Evolutionary conservation across 2,888 invertebrate species (phyloP).

Genomic region (Keiferia lycopersicella): DNA sequence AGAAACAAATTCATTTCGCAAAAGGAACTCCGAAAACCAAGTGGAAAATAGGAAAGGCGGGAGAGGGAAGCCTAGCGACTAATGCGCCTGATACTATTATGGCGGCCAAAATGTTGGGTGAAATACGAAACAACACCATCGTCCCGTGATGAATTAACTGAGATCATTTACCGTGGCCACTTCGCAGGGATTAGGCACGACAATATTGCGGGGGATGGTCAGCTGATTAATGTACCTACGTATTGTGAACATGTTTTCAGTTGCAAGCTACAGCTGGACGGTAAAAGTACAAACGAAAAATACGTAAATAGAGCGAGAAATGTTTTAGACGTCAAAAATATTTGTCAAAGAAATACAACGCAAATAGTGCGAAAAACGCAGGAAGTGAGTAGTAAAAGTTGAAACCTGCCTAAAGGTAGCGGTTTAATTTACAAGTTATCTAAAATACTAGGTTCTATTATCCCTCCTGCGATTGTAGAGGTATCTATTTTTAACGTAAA

Average conservation of each 20-base stretch:
- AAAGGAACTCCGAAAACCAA: slow-evolving; percentile 1
- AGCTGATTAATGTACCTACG: neutral
- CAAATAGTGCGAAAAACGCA: too few species aligned
- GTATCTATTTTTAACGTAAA: too few species aligned
- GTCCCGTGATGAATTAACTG: slow-evolving; percentile 46
- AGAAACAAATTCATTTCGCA: neutral
- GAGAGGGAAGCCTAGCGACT: slow-evolving; percentile 56
- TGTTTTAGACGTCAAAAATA: neutral
- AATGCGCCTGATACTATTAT: slow-evolving; percentile 65
- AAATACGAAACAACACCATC: slow-evolving; percentile 38
- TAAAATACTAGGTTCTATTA: too few species aligned
- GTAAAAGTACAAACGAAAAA: neutral
- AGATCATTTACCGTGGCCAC: slow-evolving; percentile 29
- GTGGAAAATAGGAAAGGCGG: neutral
- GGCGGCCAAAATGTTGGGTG: slow-evolving; percentile 56
- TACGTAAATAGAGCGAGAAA: neutral
- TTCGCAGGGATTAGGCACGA: slow-evolving; percentile 30
- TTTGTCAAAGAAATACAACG: too few species aligned
- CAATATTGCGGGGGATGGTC: slow-evolving; percentile 19
- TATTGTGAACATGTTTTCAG: neutral
- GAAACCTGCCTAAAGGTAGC: too few species aligned
- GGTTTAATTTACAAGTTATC: too few species aligned
- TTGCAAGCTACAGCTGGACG: neutral
- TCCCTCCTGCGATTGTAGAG: too few species aligned
- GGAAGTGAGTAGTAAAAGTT: too few species aligned